Conservation (phyloP, 2,797 vertebrate species). For the Paedocypris micromegethes region DNA sequence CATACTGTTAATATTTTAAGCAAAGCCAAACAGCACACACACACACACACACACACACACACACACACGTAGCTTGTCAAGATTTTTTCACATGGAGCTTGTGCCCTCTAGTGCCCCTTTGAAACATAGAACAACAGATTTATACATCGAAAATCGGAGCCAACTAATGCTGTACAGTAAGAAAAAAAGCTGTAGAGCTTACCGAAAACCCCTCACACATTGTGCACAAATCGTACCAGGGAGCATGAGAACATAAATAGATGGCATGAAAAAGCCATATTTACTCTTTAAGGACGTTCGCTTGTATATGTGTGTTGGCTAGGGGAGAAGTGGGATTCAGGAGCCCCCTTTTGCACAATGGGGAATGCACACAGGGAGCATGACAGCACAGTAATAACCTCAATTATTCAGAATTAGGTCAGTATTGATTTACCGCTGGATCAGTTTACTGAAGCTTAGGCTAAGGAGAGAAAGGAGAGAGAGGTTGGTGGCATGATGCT, state of each 20-base stretch:
- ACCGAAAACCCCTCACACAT: constrained; percentile 9
- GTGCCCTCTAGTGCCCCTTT: constrained; percentile 72
- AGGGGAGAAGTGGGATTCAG: constrained; percentile 42
- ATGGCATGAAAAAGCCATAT: constrained; percentile 40
- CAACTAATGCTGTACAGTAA: neutral
- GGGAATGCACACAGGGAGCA: constrained; percentile 57
- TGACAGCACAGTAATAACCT: constrained; percentile 71
- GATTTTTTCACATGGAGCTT: constrained; percentile 61
- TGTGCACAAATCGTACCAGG: constrained; percentile 29
- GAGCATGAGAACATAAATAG: constrained; percentile 30
- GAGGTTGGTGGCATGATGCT: constrained; percentile 16
- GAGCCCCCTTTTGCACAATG: constrained; percentile 44
- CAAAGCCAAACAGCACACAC: too few relatives aligned
- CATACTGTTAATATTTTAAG: too few relatives aligned
- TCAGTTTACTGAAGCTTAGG: constrained; percentile 67
- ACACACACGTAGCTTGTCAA: neutral
- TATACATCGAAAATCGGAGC: neutral
- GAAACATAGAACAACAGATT: constrained; percentile 13
- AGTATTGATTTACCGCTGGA: constrained; percentile 75
- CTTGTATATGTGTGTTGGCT: constrained; percentile 35
- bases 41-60: too few relatives aligned
- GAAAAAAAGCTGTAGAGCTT: neutral
- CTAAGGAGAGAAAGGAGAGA: constrained; percentile 5
- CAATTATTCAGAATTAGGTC: constrained; percentile 79
- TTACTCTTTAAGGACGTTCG: constrained; percentile 51